Percentiles rank a stretch among this genome's conserved stretches.
phyloP scores from a whole-genome alignment of 2,888 invertebrate species.

The Zygogramma bicolorata region DNA sequence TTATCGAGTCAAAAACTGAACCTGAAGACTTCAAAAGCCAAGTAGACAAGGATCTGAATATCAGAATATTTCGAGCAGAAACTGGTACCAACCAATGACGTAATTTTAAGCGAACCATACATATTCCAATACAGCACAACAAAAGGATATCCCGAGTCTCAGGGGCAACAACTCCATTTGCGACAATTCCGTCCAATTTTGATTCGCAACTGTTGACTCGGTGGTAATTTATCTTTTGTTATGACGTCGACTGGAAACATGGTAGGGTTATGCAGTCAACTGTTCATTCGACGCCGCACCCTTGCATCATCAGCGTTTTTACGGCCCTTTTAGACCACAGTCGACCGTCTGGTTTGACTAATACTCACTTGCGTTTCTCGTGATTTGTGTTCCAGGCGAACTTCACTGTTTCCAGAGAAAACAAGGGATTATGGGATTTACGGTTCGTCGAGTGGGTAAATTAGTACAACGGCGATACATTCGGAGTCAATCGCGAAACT shows the following conservation, averaged over 20 bases:
- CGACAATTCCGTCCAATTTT: slow-evolving; percentile 29
- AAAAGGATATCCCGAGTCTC: slow-evolving; percentile 3
- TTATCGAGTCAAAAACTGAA: too few species aligned
- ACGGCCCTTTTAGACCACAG: slow-evolving; percentile 22
- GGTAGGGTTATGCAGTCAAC: slow-evolving; percentile 50
- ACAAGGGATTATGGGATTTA: slow-evolving; percentile 11
- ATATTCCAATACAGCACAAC: neutral
- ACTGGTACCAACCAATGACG: too few species aligned
- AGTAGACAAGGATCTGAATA: too few species aligned
- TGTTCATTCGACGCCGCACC: slow-evolving; percentile 49
- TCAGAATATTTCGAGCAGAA: too few species aligned
- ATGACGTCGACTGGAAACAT: slow-evolving; percentile 59
- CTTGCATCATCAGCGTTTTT: slow-evolving; percentile 44
- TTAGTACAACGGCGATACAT: slow-evolving; percentile 9
- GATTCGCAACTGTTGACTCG: slow-evolving; percentile 50
- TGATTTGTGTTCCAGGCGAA: slow-evolving; percentile 6
- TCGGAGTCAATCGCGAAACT: slow-evolving; percentile 1
- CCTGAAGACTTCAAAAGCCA: too few species aligned
- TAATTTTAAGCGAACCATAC: too few species aligned
- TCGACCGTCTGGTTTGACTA: slow-evolving; percentile 17
- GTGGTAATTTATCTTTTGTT: slow-evolving; percentile 62
- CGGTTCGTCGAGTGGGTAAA: slow-evolving; percentile 1
- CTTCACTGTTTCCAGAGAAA: slow-evolving; percentile 14
- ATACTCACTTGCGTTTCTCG: slow-evolving; percentile 3
- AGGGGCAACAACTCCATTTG: slow-evolving; percentile 15